Base-by-base conservation (phyloP, 2,888 invertebrate genomes). In the Meganola albula region DNA sequence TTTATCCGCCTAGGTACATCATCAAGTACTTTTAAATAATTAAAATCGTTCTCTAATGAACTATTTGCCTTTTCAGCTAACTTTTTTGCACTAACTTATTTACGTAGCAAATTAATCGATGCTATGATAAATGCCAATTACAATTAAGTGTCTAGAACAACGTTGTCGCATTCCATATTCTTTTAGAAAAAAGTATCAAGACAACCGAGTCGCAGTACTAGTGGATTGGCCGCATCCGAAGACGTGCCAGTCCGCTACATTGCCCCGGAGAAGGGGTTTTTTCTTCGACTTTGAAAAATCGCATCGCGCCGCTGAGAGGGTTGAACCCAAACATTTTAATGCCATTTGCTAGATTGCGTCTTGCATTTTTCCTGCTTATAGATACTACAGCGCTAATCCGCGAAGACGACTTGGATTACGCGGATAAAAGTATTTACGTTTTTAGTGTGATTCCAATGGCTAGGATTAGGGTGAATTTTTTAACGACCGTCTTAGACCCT, bases 311-410 rank as follows among this genome's bases (percentile, higher is more conserved):
- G 59, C 62, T n/a, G 74, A 79, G 82, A 77, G 83, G 84, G 84
- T 80, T 82, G 73, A 71, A 63, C 64, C 75, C 71, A 76, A 85
- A 85, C 87, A 84, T 82, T 85, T 86, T 86, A 87, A 87, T 86
- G 77, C 86, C 83, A 86, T 86, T 84, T 85, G 76, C 77, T 79
- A 86, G 83, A 87, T 87, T 87, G 82, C 79, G 74, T 74, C 80
- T 79, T 84, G 83, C 79, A 83, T 84, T 84, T 84, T 84, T 84
- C 74, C 70, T 53, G 62, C 65, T 63, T 64, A 65, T 57, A 57
- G 57, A 63, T 67, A 69, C 67, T 67, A 71, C 74, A 71, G 71
- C 58, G 84, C 69, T 85, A 85, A 84, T 84, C 85, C 80, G 82
- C 78, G 78, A 84, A 82, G 79, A 78, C 71, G 72, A 65, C 65